phyloP scores from a whole-genome alignment of 2,113 vertebrate genomes.

The Mugil cephalus region DNA sequence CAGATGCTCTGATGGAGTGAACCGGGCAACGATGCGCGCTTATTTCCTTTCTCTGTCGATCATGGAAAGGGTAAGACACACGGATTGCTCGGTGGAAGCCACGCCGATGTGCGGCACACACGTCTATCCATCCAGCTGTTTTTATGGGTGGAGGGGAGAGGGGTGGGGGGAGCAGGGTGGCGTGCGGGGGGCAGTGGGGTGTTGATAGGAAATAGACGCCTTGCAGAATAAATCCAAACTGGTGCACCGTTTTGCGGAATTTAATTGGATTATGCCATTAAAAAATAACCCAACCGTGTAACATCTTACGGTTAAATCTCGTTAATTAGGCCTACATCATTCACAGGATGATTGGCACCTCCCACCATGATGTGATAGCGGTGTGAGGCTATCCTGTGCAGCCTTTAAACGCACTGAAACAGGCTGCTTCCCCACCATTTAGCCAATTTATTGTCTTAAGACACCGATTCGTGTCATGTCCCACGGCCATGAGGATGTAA shows the following conservation, averaged over 20 bases:
- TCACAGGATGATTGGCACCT: constrained; percentile 74
- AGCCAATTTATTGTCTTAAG: constrained; percentile 7
- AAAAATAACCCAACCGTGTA: constrained; percentile 24
- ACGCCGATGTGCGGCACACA: constrained; percentile 7
- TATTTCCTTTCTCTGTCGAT: constrained; percentile 50
- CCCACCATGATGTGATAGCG: constrained; percentile 69
- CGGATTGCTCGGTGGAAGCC: neutral
- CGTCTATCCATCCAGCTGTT: constrained; percentile 80
- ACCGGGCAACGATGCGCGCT: constrained; percentile 59
- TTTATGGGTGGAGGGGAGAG: constrained; percentile 62
- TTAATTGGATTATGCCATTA: neutral
- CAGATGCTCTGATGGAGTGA: constrained; percentile 75
- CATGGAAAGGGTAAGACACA: constrained; percentile 82
- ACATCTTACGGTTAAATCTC: neutral
- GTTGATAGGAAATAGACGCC: constrained; percentile 68
- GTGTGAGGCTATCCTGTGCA: constrained; percentile 45
- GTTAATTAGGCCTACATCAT: constrained; percentile 71
- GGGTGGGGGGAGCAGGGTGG: neutral
- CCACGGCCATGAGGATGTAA: constrained; percentile 1
- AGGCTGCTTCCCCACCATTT: constrained; percentile 5
- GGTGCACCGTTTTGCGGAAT: constrained; percentile 22
- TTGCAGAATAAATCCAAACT: constrained; percentile 44
- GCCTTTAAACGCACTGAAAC: constrained; percentile 10
- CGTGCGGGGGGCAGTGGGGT: constrained; percentile 34
- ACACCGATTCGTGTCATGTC: neutral